A percentile compares a stretch with the other conserved stretches of the same genome.
Conservation (phyloP, 1,140 invertebrate species). For the roundworm (Caenorhabditis elegans) region WBcel235 BX284604.4:11844501-11845000, state of each 20-base stretch:
- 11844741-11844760: no score
- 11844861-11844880: constrained; percentile 9
- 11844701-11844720: no score
- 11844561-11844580: constrained; percentile 6
- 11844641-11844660: no score
- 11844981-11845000: not conserved
- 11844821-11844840: no score
- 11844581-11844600: not conserved
- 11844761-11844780: no score
- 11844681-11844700: no score
- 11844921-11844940: not conserved
- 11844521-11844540: constrained; percentile 2
- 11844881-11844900: not conserved
- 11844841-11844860: not conserved
- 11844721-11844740: no score
- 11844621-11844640: no score
- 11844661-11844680: no score
- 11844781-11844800: no score
- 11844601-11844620: no score
- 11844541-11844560: constrained; percentile 7
- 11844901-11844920: not conserved
- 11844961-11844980: not conserved
- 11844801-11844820: no score
- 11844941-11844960: constrained; percentile 1
- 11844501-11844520: not conserved